phyloP scores from a whole-genome alignment of 2,797 vertebrate species.

The Dendrocincla tyrannina region DNA sequence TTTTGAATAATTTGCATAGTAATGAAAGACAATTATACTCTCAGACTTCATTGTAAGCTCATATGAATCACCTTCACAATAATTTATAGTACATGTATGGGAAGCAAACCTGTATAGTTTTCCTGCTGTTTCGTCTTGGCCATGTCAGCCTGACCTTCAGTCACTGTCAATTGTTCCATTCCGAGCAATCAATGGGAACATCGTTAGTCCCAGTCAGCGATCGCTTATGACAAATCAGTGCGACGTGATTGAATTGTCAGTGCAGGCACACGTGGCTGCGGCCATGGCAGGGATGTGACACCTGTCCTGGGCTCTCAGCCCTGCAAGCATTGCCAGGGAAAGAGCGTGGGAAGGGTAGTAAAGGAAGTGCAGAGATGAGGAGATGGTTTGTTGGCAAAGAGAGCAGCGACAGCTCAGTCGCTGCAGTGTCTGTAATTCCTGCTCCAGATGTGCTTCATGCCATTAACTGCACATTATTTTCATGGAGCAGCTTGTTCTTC shows the following conservation, averaged over 20 bases:
- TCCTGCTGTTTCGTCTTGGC: constrained; percentile 8
- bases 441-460: background rate
- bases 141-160: constrained; percentile 31
- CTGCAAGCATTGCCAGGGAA: background rate
- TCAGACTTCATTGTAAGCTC: constrained; percentile 52
- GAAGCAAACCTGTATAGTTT: background rate
- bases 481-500: background rate
- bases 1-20: constrained; percentile 75
- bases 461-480: background rate
- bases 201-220: constrained; percentile 21
- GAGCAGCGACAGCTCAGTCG: background rate
- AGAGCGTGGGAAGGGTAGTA: background rate
- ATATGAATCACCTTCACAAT: constrained; percentile 56
- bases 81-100: background rate
- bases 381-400: background rate
- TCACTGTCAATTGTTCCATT: constrained; percentile 26
- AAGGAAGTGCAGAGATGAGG: background rate
- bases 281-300: background rate
- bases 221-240: constrained; percentile 30
- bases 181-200: constrained; percentile 34
- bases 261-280: background rate
- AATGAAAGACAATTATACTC: constrained; percentile 60
- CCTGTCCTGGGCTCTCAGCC: background rate
- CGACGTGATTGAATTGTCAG: background rate
- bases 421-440: background rate